phyloP scores from a whole-genome alignment of 2,888 invertebrate genomes.

The Troides helena region DNA sequence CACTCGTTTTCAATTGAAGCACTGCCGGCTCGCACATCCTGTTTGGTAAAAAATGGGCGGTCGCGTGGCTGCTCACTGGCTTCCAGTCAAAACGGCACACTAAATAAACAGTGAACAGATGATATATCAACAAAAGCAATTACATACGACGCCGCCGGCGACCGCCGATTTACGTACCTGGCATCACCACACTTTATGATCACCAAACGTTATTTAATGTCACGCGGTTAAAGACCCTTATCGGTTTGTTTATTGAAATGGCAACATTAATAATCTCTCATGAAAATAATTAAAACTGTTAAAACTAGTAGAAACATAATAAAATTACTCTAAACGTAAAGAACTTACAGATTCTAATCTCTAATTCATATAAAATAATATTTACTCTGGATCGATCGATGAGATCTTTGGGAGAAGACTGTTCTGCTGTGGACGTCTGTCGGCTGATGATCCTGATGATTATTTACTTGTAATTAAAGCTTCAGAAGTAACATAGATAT shows the following conservation, averaged over 20 bases:
- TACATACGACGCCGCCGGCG: slow-evolving; percentile 59
- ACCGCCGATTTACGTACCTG: slow-evolving; percentile 50
- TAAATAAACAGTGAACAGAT: slow-evolving; percentile 70
- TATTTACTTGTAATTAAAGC: too few relatives aligned
- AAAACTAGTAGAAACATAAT: too few relatives aligned
- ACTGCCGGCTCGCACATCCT: slow-evolving; percentile 23
- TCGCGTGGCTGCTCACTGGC: slow-evolving; percentile 40
- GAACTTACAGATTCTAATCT: too few relatives aligned
- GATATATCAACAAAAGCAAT: slow-evolving; percentile 72
- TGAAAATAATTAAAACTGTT: not conserved
- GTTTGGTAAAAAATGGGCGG: slow-evolving; percentile 35
- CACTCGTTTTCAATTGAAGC: slow-evolving; percentile 15
- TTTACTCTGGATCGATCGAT: too few relatives aligned
- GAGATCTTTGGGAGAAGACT: too few relatives aligned
- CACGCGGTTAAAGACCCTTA: slow-evolving; percentile 52
- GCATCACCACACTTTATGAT: slow-evolving; percentile 52
- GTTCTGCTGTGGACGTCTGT: too few relatives aligned
- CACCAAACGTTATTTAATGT: slow-evolving; percentile 52
- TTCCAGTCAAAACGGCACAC: slow-evolving; percentile 63
- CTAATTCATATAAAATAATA: too few relatives aligned
- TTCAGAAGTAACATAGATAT: too few relatives aligned
- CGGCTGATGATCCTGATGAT: too few relatives aligned
- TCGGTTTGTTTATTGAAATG: slow-evolving; percentile 31
- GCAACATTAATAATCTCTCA: slow-evolving; percentile 13
- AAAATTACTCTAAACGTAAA: too few relatives aligned